These are phyloP conservation scores for Drosophila fuyamai DNA, from an alignment of 1,140 invertebrate species.

Conservation along the genomic window DNA sequence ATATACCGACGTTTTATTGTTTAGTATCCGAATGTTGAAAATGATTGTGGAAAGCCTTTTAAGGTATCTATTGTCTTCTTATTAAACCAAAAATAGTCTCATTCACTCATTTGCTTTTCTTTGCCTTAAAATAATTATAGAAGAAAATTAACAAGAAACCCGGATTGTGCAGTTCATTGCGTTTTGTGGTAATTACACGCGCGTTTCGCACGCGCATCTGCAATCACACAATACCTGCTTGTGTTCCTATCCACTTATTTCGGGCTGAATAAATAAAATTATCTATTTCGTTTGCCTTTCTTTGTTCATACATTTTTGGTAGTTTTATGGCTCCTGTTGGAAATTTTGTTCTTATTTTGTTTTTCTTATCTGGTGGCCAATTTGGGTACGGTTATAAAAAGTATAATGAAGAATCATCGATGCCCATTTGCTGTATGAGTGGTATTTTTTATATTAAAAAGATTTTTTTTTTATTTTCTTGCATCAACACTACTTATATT, in stretches of 20 bases:
- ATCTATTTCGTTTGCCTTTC: slow-evolving; percentile 54
- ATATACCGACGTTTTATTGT: slow-evolving; percentile 32
- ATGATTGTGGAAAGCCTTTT: slow-evolving; percentile 47
- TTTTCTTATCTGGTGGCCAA: slow-evolving; percentile 35
- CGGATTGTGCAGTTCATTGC: not conserved
- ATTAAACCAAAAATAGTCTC: not conserved
- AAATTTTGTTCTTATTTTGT: slow-evolving; percentile 1
- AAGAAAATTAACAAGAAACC: slow-evolving; percentile 32
- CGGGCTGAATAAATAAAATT: slow-evolving; percentile 45
- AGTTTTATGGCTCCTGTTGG: slow-evolving; percentile 54
- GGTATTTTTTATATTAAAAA: slow-evolving; percentile 22
- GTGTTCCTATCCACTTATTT: not conserved
- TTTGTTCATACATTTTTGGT: slow-evolving; percentile 64
- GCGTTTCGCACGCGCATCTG: slow-evolving; percentile 62
- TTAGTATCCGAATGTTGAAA: slow-evolving; percentile 29
- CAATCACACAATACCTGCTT: slow-evolving; percentile 1
- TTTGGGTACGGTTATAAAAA: slow-evolving; percentile 64
- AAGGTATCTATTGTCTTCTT: slow-evolving; percentile 23
- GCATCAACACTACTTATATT: not conserved
- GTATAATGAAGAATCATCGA: slow-evolving; percentile 58
- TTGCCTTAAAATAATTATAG: slow-evolving; percentile 46
- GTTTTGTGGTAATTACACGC: slow-evolving; percentile 52
- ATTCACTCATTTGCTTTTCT: slow-evolving; percentile 12
- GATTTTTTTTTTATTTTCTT: not conserved
- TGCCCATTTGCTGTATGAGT: slow-evolving; percentile 55